Evolutionary conservation across 2,888 invertebrate species (phyloP).

Genomic region (Aphelenchoides bicaudatus): DNA sequence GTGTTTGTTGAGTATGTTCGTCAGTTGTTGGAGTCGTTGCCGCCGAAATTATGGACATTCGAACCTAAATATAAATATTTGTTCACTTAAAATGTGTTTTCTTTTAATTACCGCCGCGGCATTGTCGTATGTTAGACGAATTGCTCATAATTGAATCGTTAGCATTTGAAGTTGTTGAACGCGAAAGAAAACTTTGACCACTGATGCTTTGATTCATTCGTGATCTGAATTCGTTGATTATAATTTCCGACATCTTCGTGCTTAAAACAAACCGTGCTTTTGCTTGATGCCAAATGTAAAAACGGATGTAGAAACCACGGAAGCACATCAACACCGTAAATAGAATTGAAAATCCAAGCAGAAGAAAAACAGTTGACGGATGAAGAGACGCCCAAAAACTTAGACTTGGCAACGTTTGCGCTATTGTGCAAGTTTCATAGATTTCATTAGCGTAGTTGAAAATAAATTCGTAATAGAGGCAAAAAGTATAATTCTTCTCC

Average conservation of each 20-base stretch:
- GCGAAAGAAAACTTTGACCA: conserved; percentile 39
- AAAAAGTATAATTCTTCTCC: conserved; percentile 45
- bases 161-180: conserved; percentile 26
- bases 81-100: not conserved
- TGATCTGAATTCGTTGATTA: conserved; percentile 22
- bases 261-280: conserved; percentile 40
- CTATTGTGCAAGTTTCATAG: conserved; percentile 33
- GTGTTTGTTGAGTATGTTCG: too few species aligned
- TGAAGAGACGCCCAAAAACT: conserved; percentile 34
- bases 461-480: conserved; percentile 37
- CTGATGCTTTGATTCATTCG: conserved; percentile 43
- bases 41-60: conserved; percentile 15
- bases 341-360: conserved; percentile 22
- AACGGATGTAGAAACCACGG: conserved; percentile 33
- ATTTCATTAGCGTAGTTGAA: conserved; percentile 19
- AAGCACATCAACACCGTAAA: conserved; percentile 28
- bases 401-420: conserved; percentile 32
- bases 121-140: conserved; percentile 21
- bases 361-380: conserved; percentile 24
- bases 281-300: conserved; percentile 45
- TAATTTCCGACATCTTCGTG: not conserved
- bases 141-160: conserved; percentile 18
- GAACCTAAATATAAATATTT: not conserved
- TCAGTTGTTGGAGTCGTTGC: too few species aligned
- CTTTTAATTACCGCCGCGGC: not conserved